Evolutionary conservation across 1,140 invertebrate genomes (phyloP).

Genomic region (Hylaeus anthracinus): DNA sequence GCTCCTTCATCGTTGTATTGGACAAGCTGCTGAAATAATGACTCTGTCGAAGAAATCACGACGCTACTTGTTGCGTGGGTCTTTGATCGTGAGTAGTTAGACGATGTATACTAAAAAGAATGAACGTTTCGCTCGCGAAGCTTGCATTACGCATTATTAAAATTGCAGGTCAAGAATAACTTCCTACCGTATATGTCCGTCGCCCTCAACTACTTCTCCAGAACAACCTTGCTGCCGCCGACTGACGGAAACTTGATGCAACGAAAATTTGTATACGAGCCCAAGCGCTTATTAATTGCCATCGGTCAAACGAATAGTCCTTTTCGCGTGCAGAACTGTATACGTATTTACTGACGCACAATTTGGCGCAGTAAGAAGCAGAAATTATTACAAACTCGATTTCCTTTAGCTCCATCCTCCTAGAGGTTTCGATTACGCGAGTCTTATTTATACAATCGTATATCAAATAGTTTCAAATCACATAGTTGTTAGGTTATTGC

Average conservation of each 20-base stretch:
- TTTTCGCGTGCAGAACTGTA: background rate
- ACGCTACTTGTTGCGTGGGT: background rate
- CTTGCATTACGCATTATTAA: constrained; percentile 40
- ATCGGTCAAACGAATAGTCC: constrained; percentile 11
- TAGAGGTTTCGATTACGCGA: background rate
- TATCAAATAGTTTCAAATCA: too few species aligned
- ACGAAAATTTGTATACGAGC: constrained; percentile 30
- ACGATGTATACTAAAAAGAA: background rate
- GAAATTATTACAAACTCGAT: background rate
- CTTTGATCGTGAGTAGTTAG: too few species aligned
- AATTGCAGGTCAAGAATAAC: constrained; percentile 53
- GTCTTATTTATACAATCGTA: too few species aligned
- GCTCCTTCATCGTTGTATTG: background rate
- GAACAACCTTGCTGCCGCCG: constrained; percentile 24
- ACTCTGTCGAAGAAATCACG: background rate
- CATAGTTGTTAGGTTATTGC: too few species aligned
- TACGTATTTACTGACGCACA: too few species aligned
- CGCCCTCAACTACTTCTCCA: constrained; percentile 25
- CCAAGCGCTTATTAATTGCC: background rate
- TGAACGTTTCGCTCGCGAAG: background rate
- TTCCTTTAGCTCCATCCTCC: background rate
- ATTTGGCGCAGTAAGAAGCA: too few species aligned
- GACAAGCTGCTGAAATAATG: too few species aligned
- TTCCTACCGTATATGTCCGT: constrained; percentile 49
- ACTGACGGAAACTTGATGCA: constrained; percentile 29